phyloP scores from a whole-genome alignment of 2,888 invertebrate species.

The Stomorhina lunata region DNA sequence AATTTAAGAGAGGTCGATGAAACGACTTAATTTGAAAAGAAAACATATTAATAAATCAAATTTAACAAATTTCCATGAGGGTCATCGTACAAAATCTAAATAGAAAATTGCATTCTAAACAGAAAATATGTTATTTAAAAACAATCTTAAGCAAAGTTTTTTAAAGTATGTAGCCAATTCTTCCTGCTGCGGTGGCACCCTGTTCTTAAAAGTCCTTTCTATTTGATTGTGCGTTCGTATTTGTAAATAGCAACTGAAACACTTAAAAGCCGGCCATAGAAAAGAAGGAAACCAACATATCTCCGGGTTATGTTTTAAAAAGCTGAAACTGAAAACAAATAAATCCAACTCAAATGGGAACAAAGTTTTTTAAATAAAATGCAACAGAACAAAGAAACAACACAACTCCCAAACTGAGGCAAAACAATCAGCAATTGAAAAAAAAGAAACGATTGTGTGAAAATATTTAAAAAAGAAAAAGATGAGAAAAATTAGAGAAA shows the following conservation, averaged over 20 bases:
- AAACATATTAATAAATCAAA: too few relatives aligned
- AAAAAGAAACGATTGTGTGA: slow-evolving; percentile 55
- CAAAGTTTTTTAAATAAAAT: slow-evolving; percentile 33
- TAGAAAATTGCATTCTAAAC: too few relatives aligned
- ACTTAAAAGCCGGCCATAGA: slow-evolving; percentile 24
- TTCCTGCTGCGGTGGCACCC: slow-evolving; percentile 1
- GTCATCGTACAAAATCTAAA: too few relatives aligned
- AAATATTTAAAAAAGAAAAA: slow-evolving; percentile 30
- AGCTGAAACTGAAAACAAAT: slow-evolving; percentile 28
- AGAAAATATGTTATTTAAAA: too few relatives aligned
- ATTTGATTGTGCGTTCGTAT: neutral
- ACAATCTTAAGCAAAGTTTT: too few relatives aligned
- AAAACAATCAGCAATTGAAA: slow-evolving; percentile 35
- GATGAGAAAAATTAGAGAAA: neutral
- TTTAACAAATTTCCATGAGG: neutral
- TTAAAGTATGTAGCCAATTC: too few relatives aligned
- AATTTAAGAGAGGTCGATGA: too few relatives aligned
- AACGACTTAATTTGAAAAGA: too few relatives aligned
- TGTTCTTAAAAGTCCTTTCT: slow-evolving; percentile 10
- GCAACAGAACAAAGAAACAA: neutral
- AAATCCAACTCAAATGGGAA: slow-evolving; percentile 30
- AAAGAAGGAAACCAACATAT: slow-evolving; percentile 41
- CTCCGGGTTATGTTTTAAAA: slow-evolving; percentile 46
- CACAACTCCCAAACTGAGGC: slow-evolving; percentile 14
- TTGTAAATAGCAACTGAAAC: slow-evolving; percentile 37